phyloP scores from a whole-genome alignment of 2,797 vertebrate genomes.

The Taenioides sp. region DNA sequence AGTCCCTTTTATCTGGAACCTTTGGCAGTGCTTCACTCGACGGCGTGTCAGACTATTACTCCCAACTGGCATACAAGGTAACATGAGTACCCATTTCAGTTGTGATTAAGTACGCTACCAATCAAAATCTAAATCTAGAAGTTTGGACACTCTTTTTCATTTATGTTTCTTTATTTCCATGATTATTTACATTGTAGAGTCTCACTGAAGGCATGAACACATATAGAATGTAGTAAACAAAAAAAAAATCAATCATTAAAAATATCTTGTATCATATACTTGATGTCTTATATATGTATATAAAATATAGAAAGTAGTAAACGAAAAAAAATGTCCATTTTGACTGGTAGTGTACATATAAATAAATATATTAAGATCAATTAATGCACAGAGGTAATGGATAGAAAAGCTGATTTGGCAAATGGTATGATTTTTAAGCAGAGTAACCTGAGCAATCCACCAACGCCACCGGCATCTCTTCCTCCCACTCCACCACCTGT shows the following conservation, averaged over 20 bases:
- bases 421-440: conserved; percentile 79
- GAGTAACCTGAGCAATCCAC: conserved; percentile 99
- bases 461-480: conserved; percentile 95
- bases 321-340: too few relatives aligned
- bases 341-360: too few relatives aligned
- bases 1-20: conserved; percentile 91
- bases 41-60: conserved; percentile 97
- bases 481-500: conserved; percentile 96
- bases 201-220: too few relatives aligned
- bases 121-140: neutral
- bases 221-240: too few relatives aligned
- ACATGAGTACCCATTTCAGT: conserved; percentile 15
- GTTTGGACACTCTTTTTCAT: too few relatives aligned
- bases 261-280: too few relatives aligned
- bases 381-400: neutral
- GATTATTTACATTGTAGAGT: too few relatives aligned
- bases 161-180: too few relatives aligned
- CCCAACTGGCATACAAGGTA: conserved; percentile 97
- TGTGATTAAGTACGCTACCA: neutral
- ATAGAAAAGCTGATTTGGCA: conserved; percentile 29
- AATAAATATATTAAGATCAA: neutral
- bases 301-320: too few relatives aligned
- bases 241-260: too few relatives aligned
- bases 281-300: too few relatives aligned
- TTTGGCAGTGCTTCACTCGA: conserved; percentile 96